Evolutionary conservation across 2,888 invertebrate genomes (phyloP), one percentile per base, ranked within the genome.

Genomic region (Buathra laborator): DNA sequence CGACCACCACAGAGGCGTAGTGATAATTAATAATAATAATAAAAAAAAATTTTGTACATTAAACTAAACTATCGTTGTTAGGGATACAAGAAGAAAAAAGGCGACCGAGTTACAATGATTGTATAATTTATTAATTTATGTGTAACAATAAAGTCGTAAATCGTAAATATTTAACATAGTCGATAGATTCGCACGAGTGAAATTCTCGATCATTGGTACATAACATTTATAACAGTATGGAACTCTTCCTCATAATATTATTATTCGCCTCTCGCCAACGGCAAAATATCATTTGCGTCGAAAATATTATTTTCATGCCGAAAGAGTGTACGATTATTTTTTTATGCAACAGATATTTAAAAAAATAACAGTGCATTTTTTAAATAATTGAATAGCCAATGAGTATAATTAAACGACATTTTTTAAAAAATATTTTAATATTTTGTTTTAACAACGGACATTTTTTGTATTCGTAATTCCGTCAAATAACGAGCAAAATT

Each of bases 1-100:
- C 59, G 29, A 88, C 87, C 14, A 80, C 87, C 14, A 89, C 86
- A 56, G 86, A 88, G 32, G 87, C 84, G 12, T 89, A 83, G 81
- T 32, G 29, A 7, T 48, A 75, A 44, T 59, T 5, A 16, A 29
- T 24, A 64, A 12, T 53, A 5, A 37, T 32, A 37, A 16, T 48
- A 12, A 16, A 12, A 9, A 16, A 53, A 37, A 16, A 72, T 86
- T 84, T 82, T 79, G 53, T 76, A 53, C 70, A 70, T 70, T 51
- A 56, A 48, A 24, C n/a, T 37, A 51, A 56, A 19, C 10, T 10
- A 44, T 59, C 10, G 37, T 24, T 75, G 44, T 32, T 16, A 71
- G 12, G 29, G 19, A 72, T 44, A 66, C 46, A 12, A 53, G 56
- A 32, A 44, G 64, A 32, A 44, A 68, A 72, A 2, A 68, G 16